A percentile compares a stretch with the other conserved stretches of the same genome.
Conservation (phyloP, 2,888 invertebrate genomes). For the Latrodectus elegans region DNA sequence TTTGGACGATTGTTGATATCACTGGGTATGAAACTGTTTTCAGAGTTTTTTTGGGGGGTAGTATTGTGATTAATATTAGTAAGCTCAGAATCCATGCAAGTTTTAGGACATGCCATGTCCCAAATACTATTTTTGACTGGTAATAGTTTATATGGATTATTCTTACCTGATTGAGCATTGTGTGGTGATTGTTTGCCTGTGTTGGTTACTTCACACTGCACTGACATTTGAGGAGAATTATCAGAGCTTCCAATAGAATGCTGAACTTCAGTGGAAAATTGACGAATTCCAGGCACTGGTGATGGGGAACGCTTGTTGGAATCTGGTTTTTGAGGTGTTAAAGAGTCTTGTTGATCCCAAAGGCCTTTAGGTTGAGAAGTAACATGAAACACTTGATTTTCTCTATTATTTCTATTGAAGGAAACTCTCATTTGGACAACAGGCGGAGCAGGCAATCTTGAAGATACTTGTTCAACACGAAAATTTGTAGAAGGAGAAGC, state of each 20-base stretch:
- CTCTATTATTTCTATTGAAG: constrained; percentile 57
- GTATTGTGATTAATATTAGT: constrained; percentile 52
- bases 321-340: constrained; percentile 15
- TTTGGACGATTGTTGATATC: constrained; percentile 25
- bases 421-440: constrained; percentile 68
- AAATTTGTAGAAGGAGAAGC: constrained; percentile 36
- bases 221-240: constrained; percentile 26
- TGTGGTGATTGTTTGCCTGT: constrained; percentile 40
- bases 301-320: constrained; percentile 22
- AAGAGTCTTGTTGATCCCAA: constrained; percentile 63
- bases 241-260: constrained; percentile 49
- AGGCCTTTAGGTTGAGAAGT: constrained; percentile 52
- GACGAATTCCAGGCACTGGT: constrained; percentile 62
- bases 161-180: constrained; percentile 53
- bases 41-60: neutral
- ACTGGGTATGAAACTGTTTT: constrained; percentile 2
- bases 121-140: constrained; percentile 55
- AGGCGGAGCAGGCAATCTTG: constrained; percentile 43
- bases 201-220: constrained; percentile 38
- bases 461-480: constrained; percentile 36
- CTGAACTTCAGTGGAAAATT: constrained; percentile 65
- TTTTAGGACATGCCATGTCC: constrained; percentile 55
- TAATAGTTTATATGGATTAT: constrained; percentile 41
- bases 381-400: constrained; percentile 49
- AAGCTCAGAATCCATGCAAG: constrained; percentile 63